Conservation (phyloP, 2,888 invertebrate genomes). For the Apamea anceps region DNA sequence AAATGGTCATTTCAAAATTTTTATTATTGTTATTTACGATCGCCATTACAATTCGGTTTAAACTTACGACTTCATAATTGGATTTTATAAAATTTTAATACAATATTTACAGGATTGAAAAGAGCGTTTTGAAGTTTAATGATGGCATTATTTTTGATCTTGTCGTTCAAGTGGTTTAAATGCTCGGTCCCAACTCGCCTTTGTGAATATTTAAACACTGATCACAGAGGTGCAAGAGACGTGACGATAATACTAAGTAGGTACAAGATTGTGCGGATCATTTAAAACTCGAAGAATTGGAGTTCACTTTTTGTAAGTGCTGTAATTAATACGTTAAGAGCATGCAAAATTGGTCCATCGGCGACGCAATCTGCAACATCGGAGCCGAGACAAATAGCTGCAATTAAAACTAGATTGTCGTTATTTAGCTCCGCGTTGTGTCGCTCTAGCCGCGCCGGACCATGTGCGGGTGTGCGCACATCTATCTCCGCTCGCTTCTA, state of each 20-base stretch:
- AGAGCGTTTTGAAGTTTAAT: conserved; percentile 63
- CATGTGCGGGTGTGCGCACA: conserved; percentile 69
- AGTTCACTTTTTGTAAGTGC: conserved; percentile 30
- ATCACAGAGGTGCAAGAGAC: conserved; percentile 55
- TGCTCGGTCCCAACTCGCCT: conserved; percentile 40
- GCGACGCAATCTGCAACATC: conserved; percentile 71
- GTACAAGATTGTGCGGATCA: conserved; percentile 19
- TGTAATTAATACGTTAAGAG: conserved; percentile 73
- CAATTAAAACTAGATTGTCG: conserved; percentile 83
- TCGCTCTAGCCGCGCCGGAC: conserved; percentile 62
- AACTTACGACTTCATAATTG: conserved; percentile 79
- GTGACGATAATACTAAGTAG: conserved; percentile 49
- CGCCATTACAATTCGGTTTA: conserved; percentile 70
- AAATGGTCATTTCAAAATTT: conserved; percentile 77
- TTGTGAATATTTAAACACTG: conserved; percentile 62
- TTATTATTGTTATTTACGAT: conserved; percentile 79
- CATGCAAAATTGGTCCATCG: conserved; percentile 64
- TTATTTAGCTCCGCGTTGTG: conserved; percentile 74
- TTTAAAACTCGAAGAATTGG: conserved; percentile 21
- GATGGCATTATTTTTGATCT: conserved; percentile 61
- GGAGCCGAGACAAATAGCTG: conserved; percentile 76
- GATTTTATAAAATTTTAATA: conserved; percentile 71
- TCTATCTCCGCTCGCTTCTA: conserved; percentile 75
- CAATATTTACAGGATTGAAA: conserved; percentile 68
- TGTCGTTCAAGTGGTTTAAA: conserved; percentile 56